Conservation (phyloP, 2,888 invertebrate genomes). For the Stenichneumon culpator region DNA sequence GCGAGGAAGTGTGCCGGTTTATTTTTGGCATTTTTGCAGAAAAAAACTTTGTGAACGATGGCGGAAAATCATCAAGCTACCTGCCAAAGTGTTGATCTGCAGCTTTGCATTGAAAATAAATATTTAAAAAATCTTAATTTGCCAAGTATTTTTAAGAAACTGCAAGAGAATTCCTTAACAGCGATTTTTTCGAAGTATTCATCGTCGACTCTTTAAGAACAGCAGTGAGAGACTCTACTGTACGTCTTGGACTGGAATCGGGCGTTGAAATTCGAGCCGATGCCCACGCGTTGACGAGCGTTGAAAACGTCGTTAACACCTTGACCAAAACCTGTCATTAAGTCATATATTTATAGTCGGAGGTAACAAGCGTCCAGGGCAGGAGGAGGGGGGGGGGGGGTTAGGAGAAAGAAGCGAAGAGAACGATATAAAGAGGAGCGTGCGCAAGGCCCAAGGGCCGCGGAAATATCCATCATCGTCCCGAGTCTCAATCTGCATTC, state of each 20-base stretch:
- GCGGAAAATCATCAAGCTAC: neutral
- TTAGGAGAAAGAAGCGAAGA: conserved; percentile 50
- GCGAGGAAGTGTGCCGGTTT: too few relatives aligned
- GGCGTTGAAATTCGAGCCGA: conserved; percentile 23
- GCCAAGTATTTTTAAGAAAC: too few relatives aligned
- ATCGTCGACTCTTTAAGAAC: neutral
- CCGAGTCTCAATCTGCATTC: conserved; percentile 60
- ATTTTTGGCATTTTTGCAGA: neutral
- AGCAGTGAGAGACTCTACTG: conserved; percentile 5
- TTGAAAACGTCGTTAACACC: conserved; percentile 75
- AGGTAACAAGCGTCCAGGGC: conserved; percentile 62
- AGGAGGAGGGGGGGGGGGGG: conserved; percentile 48
- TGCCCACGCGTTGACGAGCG: conserved; percentile 60
- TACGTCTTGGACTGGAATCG: conserved; percentile 31
- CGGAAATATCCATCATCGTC: conserved; percentile 70
- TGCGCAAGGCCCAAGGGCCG: conserved; percentile 55
- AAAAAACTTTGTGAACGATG: neutral
- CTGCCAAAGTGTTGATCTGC: too few relatives aligned
- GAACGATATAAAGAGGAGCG: conserved; percentile 46
- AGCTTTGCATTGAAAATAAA: too few relatives aligned
- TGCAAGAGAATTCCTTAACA: too few relatives aligned
- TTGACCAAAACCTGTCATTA: conserved; percentile 71
- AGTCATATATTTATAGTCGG: conserved; percentile 73
- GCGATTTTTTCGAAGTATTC: too few relatives aligned
- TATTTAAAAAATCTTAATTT: too few relatives aligned